Percentiles rank a stretch among this genome's conserved stretches.
phyloP scores from a whole-genome alignment of 2,113 vertebrate species.

The Callipepla californica region DNA sequence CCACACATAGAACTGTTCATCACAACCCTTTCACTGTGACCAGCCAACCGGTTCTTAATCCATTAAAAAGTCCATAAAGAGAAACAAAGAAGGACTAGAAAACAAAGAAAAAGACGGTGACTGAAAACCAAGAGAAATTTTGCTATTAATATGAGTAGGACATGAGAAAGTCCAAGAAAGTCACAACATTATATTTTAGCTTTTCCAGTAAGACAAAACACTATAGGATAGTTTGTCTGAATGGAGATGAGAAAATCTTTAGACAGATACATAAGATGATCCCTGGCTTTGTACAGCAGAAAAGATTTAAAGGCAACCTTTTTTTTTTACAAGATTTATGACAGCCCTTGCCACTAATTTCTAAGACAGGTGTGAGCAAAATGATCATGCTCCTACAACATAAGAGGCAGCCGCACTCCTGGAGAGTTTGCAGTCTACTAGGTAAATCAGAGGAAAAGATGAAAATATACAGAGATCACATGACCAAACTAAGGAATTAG shows the following conservation, averaged over 20 bases:
- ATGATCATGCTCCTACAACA: no score
- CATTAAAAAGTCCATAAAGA: no score
- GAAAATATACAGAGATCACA: fast-evolving
- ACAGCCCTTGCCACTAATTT: background rate
- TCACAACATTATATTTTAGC: background rate
- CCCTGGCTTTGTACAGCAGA: background rate
- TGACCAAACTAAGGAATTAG: background rate
- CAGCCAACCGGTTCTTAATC: no score
- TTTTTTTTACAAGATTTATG: no score
- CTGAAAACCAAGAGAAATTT: background rate
- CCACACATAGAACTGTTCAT: no score
- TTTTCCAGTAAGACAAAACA: background rate
- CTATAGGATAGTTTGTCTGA: background rate
- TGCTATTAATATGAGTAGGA: background rate
- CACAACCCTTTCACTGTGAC: no score
- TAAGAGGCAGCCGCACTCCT: background rate
- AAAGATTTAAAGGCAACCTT: background rate
- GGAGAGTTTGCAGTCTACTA: background rate
- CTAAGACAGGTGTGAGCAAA: background rate
- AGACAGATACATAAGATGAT: background rate
- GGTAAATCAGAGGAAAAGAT: background rate
- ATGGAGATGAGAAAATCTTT: background rate
- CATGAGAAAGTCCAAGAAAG: background rate
- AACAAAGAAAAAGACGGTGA: background rate
- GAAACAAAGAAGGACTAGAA: background rate